These are phyloP conservation scores for Platyscapa corneri DNA, from an alignment of 1,140 invertebrate species.

Conservation along the genomic window DNA sequence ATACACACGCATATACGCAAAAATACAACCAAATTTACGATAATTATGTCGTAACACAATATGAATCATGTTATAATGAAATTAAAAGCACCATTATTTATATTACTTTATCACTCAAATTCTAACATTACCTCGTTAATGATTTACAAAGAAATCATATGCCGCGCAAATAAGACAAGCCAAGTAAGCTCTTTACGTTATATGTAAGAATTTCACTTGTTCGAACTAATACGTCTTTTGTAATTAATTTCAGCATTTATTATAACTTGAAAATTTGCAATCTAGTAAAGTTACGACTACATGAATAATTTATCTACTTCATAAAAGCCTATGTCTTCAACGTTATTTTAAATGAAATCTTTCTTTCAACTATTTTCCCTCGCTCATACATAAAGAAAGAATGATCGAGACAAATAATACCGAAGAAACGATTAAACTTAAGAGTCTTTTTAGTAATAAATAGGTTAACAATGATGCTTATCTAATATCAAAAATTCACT, in stretches of 20 bases:
- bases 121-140: not conserved
- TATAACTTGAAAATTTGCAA: not conserved
- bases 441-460: not conserved
- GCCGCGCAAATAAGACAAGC: not conserved
- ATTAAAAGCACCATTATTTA: conserved; percentile 18
- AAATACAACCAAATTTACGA: conserved; percentile 11
- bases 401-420: not conserved
- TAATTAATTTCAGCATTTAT: not conserved
- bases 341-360: not conserved
- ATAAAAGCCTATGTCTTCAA: not conserved
- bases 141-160: not conserved
- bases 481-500: conserved; percentile 4
- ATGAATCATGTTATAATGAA: conserved; percentile 13
- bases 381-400: not conserved
- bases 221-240: not conserved
- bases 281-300: not conserved
- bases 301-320: not conserved
- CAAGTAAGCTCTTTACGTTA: not conserved
- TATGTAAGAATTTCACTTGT: not conserved
- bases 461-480: not conserved
- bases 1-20: not conserved
- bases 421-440: not conserved
- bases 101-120: conserved; percentile 3
- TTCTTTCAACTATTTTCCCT: not conserved
- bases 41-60: not conserved